Percentiles rank a stretch among this genome's conserved stretches.
phyloP scores from a whole-genome alignment of 2,888 invertebrate species.

The Hetaerina titia region DNA sequence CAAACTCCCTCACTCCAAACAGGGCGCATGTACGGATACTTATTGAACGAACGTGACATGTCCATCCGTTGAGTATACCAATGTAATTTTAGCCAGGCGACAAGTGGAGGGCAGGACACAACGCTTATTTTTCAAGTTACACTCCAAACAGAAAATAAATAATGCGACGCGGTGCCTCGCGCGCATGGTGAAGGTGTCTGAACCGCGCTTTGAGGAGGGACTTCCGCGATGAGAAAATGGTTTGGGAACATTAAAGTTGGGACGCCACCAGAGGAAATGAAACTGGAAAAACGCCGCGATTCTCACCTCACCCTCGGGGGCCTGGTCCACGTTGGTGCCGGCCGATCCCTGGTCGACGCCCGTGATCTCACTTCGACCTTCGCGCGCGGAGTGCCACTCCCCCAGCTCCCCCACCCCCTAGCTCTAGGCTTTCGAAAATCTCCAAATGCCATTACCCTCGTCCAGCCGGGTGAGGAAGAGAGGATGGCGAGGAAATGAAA shows the following conservation, averaged over 20 bases:
- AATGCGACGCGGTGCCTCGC: background rate
- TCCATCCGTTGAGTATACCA: background rate
- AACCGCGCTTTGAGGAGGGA: background rate
- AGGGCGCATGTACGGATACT: background rate
- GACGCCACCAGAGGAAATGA: background rate
- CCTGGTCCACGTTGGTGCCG: no score
- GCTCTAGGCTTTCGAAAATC: background rate
- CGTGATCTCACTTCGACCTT: no score
- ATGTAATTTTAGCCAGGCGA: background rate
- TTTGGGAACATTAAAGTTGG: background rate
- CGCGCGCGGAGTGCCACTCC: no score
- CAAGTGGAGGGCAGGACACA: background rate
- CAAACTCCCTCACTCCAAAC: background rate
- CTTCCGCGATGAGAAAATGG: background rate
- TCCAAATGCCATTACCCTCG: conserved; percentile 5
- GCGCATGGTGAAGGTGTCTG: background rate
- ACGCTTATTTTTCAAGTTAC: no score
- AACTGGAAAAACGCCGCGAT: no score
- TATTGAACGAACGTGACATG: background rate
- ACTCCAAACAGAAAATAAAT: background rate
- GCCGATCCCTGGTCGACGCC: no score
- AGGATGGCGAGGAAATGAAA: background rate
- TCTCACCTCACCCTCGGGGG: no score
- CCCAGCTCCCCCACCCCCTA: no score
- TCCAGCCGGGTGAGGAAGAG: background rate